Conservation (phyloP, 2,797 vertebrate genomes). For the Bovichtus diacanthus region DNA sequence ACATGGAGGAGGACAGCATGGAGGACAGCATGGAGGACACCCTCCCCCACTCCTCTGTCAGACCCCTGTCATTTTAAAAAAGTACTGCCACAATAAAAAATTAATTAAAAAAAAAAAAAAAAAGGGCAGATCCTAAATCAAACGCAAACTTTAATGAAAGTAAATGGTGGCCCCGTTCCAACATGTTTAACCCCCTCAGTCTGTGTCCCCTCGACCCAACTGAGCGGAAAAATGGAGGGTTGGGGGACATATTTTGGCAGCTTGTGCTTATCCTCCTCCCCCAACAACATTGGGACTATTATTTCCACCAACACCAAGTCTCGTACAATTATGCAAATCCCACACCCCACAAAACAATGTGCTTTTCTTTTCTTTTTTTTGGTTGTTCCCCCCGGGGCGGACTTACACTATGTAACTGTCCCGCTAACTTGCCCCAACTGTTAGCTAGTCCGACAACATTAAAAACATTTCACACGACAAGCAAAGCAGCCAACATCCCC, state of each 20-base stretch:
- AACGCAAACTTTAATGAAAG: not conserved
- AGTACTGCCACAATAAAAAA: not conserved
- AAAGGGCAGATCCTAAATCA: not conserved
- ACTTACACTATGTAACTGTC: too few relatives aligned
- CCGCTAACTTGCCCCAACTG: not conserved
- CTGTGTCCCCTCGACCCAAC: not conserved
- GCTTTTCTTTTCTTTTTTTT: not conserved
- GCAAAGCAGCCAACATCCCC: too few relatives aligned
- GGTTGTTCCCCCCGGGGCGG: too few relatives aligned
- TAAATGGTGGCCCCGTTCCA: not conserved
- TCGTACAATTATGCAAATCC: conserved; percentile 1
- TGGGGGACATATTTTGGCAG: conserved; percentile 23
- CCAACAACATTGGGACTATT: conserved; percentile 16
- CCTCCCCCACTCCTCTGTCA: not conserved
- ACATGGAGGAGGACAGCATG: conserved; percentile 34
- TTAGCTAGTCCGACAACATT: not conserved
- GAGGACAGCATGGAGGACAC: conserved; percentile 8
- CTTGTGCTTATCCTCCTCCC: conserved; percentile 6
- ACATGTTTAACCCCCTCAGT: not conserved
- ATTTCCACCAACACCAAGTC: conserved; percentile 6
- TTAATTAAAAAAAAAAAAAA: not conserved
- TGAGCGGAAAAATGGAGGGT: not conserved
- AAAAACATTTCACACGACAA: too few relatives aligned
- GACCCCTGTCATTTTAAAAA: not conserved
- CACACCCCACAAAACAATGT: not conserved